phyloP scores from a whole-genome alignment of 2,797 vertebrate species.

The Acipenser ruthenus region DNA sequence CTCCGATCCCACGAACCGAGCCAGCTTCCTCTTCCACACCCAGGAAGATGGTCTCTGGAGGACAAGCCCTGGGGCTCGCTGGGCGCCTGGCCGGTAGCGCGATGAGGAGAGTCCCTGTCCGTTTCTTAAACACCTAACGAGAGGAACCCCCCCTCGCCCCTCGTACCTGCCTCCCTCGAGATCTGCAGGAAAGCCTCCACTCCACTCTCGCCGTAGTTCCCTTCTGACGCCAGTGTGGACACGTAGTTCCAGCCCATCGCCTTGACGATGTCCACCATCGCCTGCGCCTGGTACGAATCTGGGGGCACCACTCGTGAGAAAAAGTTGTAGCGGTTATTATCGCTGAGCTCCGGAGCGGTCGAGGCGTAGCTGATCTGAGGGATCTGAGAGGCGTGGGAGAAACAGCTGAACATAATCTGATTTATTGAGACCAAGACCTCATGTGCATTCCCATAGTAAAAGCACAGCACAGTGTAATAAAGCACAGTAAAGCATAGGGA shows the following conservation, averaged over 20 bases:
- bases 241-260: conserved; percentile 87
- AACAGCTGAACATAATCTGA: no score
- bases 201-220: conserved; percentile 84
- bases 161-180: conserved; percentile 72
- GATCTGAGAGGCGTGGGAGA: conserved; percentile 52
- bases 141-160: no score
- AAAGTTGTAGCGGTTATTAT: conserved; percentile 81
- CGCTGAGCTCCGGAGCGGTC: conserved; percentile 76
- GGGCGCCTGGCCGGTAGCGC: no score
- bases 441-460: no score
- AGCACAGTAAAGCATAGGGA: no score
- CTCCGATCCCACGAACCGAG: no score
- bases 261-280: conserved; percentile 83
- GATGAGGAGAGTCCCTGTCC: not conserved
- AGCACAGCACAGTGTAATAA: no score
- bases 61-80: no score
- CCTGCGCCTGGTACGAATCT: conserved; percentile 84
- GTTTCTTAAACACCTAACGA: not conserved
- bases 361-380: conserved; percentile 52
- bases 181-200: conserved; percentile 84
- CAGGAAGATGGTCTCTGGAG: no score
- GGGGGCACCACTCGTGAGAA: conserved; percentile 87
- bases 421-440: no score
- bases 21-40: no score
- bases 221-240: conserved; percentile 80